Conservation (phyloP, 2,113 vertebrate species). For the Phocoena sinus region DNA sequence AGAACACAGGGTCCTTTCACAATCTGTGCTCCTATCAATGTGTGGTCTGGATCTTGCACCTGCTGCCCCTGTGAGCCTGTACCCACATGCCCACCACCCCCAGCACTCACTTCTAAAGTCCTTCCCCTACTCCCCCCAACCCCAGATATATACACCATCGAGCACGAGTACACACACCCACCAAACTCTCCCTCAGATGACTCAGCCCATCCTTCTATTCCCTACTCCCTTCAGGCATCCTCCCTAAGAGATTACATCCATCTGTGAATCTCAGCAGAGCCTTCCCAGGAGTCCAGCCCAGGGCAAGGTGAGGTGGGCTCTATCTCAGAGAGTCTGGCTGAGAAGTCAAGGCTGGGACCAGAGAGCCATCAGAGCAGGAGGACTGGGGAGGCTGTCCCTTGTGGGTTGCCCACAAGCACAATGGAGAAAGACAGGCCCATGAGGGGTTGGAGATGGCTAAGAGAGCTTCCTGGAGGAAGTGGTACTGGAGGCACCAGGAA, state of each 20-base stretch:
- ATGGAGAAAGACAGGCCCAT: not conserved
- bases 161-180: not conserved
- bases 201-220: not conserved
- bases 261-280: slow-evolving; percentile 3
- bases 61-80: not conserved
- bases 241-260: not conserved
- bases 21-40: not conserved
- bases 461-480: not conserved
- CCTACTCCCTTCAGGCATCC: not conserved
- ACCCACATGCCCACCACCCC: not conserved
- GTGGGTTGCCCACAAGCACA: not conserved
- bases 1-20: not conserved
- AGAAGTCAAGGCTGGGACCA: not conserved
- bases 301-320: not conserved
- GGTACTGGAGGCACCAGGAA: not conserved
- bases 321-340: not conserved
- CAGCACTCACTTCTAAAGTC: not conserved
- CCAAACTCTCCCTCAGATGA: not conserved
- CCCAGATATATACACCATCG: not conserved
- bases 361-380: not conserved
- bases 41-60: not conserved
- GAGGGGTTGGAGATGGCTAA: not conserved
- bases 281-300: not conserved
- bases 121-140: not conserved
- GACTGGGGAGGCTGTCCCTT: not conserved